Conservation (phyloP, 64 coral and sea anemone species). For the Platygyra sinensis region DNA sequence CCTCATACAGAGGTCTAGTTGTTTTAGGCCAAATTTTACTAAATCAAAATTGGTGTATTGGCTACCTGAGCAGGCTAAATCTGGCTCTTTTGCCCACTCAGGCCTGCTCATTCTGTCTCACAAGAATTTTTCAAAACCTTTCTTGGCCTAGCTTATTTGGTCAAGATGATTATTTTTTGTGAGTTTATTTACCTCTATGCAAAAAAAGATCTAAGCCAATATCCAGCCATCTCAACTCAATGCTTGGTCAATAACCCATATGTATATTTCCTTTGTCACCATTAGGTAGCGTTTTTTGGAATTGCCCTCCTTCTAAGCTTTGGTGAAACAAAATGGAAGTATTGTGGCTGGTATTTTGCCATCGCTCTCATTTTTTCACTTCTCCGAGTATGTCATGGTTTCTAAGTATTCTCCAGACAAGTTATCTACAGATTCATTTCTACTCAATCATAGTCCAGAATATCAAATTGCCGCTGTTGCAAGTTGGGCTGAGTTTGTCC, state of each 20-base stretch:
- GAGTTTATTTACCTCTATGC: no score
- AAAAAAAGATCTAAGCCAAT: no score
- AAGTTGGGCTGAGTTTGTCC: constrained; percentile 91
- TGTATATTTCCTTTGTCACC: background rate
- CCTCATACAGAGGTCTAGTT: no score
- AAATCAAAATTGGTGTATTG: no score
- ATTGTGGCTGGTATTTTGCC: constrained; percentile 92
- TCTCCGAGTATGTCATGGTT: constrained; percentile 95
- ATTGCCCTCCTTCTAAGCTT: constrained; percentile 65
- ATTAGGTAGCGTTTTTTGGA: constrained; percentile 65
- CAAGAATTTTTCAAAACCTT: no score
- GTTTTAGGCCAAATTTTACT: no score
- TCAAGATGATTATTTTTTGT: no score
- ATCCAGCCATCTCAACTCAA: no score
- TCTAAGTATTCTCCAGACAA: constrained; percentile 78
- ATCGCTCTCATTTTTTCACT: constrained; percentile 88
- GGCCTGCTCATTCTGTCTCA: no score
- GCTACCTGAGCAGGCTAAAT: no score
- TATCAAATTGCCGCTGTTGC: constrained; percentile 90
- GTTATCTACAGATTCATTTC: constrained; percentile 84
- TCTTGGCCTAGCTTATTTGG: no score
- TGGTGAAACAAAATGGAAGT: constrained; percentile 40
- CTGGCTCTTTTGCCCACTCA: no score
- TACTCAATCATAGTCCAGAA: constrained; percentile 89
- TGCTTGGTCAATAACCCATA: background rate